Evolutionary conservation across 2,797 vertebrate genomes (phyloP).

Genomic region (Sebastes glaucus): DNA sequence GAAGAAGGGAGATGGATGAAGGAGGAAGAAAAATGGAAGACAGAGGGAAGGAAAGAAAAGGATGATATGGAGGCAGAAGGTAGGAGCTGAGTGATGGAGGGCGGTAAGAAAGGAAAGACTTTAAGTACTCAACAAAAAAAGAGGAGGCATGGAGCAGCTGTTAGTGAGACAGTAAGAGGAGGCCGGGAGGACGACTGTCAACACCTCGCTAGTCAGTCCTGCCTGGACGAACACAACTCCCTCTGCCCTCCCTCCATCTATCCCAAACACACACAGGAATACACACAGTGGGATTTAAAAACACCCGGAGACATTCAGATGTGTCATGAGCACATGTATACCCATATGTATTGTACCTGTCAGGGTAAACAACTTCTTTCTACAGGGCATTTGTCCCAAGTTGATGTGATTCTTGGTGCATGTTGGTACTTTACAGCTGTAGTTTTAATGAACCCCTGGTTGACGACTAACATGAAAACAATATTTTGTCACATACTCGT

Average conservation of each 20-base stretch:
- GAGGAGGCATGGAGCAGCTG: conserved; percentile 27
- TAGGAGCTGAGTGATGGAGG: not conserved
- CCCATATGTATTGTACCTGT: not conserved
- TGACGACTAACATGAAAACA: not conserved
- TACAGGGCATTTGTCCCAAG: not conserved
- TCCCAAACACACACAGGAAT: not conserved
- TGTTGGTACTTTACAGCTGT: not conserved
- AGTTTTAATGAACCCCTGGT: not conserved
- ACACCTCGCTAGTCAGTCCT: conserved; percentile 18
- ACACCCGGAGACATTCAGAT: conserved; percentile 18
- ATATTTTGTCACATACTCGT: not conserved
- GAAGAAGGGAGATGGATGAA: not conserved
- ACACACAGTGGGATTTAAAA: not conserved
- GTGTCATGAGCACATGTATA: conserved; percentile 7
- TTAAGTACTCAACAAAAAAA: not conserved
- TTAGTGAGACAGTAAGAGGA: conserved; percentile 18
- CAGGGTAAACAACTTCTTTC: not conserved
- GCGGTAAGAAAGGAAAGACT: not conserved
- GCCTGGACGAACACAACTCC: conserved; percentile 25
- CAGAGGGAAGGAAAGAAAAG: not conserved
- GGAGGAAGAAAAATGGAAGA: not conserved
- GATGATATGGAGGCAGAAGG: not conserved
- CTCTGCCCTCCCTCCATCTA: not conserved
- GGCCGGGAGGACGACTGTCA: conserved; percentile 18
- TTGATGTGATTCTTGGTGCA: not conserved